Conservation (phyloP, 2,113 vertebrate species). For the Laterallus jamaicensis region DNA sequence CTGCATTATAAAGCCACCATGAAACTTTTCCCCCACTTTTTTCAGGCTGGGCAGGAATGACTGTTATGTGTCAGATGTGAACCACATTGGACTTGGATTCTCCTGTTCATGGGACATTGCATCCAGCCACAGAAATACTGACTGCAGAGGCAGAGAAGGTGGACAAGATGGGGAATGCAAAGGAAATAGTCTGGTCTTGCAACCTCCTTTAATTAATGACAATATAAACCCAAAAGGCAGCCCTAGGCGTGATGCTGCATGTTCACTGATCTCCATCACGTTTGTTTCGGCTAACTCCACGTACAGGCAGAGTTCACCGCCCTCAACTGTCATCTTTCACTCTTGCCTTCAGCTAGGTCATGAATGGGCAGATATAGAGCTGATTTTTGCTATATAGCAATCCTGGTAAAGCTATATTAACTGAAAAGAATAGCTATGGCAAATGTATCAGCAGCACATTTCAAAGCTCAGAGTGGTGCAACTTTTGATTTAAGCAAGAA, state of each 20-base stretch:
- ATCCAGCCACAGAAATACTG: background rate
- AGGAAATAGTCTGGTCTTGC: background rate
- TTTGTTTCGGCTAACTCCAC: background rate
- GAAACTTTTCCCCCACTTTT: background rate
- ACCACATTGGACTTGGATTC: background rate
- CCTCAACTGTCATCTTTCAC: background rate
- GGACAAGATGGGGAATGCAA: rapidly evolving
- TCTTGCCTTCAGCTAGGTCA: background rate
- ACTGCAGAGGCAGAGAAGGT: rapidly evolving
- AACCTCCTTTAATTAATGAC: background rate
- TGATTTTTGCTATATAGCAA: background rate
- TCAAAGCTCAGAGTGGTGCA: background rate
- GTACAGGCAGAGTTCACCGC: background rate
- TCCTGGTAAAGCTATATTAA: background rate
- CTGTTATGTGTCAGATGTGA: background rate
- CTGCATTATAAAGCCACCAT: background rate
- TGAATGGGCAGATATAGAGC: background rate
- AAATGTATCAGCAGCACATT: background rate
- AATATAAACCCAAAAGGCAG: background rate
- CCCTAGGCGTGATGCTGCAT: background rate
- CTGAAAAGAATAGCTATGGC: background rate
- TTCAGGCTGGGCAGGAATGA: background rate
- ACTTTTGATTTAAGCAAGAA: background rate
- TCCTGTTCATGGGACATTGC: background rate
- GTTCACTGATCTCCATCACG: background rate